Percentiles rank a stretch among this genome's conserved stretches.
phyloP scores from a whole-genome alignment of 1,140 invertebrate genomes.

The Charaxes varanes region DNA sequence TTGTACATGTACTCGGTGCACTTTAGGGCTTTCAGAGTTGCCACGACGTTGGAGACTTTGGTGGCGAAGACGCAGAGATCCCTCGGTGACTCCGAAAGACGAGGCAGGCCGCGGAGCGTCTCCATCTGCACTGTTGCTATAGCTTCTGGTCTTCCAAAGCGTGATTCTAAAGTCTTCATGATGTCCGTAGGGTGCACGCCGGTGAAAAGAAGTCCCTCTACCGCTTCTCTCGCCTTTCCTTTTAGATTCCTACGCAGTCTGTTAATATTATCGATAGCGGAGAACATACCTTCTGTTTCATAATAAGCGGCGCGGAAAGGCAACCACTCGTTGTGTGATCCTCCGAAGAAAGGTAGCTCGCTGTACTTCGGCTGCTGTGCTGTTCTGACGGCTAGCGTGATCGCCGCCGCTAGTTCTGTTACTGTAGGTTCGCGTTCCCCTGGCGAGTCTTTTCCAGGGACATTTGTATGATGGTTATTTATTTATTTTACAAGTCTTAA shows the following conservation, averaged over 20 bases:
- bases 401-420: background rate
- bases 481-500: too few species aligned
- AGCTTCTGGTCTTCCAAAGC: slow-evolving; percentile 15
- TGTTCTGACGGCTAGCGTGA: background rate
- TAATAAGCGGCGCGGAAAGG: slow-evolving; percentile 11
- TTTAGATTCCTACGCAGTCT: slow-evolving; percentile 6
- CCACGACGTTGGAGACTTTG: slow-evolving; percentile 12
- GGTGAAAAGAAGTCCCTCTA: slow-evolving; percentile 10
- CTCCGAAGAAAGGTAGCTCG: slow-evolving; percentile 13
- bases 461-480: too few species aligned
- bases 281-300: slow-evolving; percentile 4
- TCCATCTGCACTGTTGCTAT: too few species aligned
- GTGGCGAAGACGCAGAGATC: slow-evolving; percentile 19
- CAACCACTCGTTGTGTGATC: slow-evolving; percentile 16
- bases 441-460: too few species aligned
- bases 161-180: slow-evolving; percentile 10
- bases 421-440: background rate
- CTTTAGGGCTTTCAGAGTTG: slow-evolving; percentile 4
- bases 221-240: slow-evolving; percentile 13
- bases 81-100: slow-evolving; percentile 6
- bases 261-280: slow-evolving; percentile 7
- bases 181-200: slow-evolving; percentile 8
- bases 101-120: slow-evolving; percentile 9
- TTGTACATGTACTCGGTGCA: slow-evolving; percentile 12
- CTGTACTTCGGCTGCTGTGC: background rate